These are phyloP conservation scores for Melanerpes aurifrons DNA, from an alignment of 2,113 vertebrate genomes.

Conservation along the genomic window DNA sequence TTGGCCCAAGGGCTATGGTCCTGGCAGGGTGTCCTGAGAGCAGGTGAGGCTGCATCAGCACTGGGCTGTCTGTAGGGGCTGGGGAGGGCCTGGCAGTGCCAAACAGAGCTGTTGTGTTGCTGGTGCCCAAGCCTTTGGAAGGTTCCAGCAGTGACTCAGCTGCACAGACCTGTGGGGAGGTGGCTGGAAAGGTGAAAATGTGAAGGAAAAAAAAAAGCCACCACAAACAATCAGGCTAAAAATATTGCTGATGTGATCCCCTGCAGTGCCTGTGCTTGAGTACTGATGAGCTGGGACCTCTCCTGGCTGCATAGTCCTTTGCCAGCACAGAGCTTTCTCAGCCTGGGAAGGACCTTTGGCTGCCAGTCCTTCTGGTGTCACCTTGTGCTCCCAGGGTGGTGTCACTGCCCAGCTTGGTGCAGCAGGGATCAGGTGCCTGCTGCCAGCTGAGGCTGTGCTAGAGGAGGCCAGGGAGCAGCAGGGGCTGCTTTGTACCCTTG, in stretches of 20 bases:
- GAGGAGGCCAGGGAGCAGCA: accelerated
- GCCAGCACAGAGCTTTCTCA: accelerated
- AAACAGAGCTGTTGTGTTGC: neutral
- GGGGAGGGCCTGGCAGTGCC: neutral
- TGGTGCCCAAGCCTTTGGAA: conserved; percentile 44
- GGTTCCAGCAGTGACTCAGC: conserved; percentile 79
- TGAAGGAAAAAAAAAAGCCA: conserved; percentile 20
- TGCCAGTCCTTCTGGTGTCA: conserved; percentile 7
- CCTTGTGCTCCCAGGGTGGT: neutral
- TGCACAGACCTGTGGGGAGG: conserved; percentile 53
- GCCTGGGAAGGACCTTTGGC: neutral
- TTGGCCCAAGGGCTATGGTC: accelerated
- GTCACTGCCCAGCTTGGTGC: neutral
- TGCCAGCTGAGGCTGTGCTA: accelerated
- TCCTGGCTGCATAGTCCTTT: neutral
- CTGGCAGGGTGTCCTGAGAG: neutral
- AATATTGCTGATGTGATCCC: conserved; percentile 77
- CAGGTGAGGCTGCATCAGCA: neutral
- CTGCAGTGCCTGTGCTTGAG: conserved; percentile 57
- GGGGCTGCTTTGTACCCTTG: accelerated
- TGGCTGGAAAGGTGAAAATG: conserved; percentile 71
- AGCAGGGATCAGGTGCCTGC: neutral
- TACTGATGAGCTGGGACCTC: conserved; percentile 60
- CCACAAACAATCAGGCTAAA: conserved; percentile 69
- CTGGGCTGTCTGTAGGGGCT: neutral